Percentiles rank a stretch among this genome's conserved stretches.
Evolutionary conservation across 1,140 invertebrate genomes (phyloP).

Genomic region (Drosophila rufa): DNA sequence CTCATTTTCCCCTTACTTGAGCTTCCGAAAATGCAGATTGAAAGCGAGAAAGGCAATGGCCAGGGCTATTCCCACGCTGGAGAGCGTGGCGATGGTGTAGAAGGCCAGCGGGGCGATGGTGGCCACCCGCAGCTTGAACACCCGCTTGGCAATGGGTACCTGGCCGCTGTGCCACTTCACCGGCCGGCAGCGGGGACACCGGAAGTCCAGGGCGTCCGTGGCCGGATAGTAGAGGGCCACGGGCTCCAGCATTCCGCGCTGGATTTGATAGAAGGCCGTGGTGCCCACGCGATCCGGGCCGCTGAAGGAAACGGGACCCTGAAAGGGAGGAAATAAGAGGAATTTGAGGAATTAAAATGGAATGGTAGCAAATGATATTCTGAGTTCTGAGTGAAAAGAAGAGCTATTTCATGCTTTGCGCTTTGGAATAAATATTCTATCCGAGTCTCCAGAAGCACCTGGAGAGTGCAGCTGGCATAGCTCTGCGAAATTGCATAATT

Average conservation of each 20-base stretch:
- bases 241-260: constrained; percentile 89
- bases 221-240: constrained; percentile 92
- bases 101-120: constrained; percentile 92
- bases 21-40: constrained; percentile 94
- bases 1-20: constrained; percentile 88
- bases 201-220: constrained; percentile 88
- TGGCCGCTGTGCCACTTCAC: constrained; percentile 91
- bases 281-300: constrained; percentile 94
- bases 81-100: constrained; percentile 89
- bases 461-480: no score
- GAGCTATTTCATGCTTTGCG: neutral
- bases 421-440: neutral
- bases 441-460: no score
- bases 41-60: constrained; percentile 93
- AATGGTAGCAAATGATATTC: neutral
- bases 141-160: constrained; percentile 91
- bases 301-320: constrained; percentile 95
- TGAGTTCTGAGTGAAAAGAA: neutral
- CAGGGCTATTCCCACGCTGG: constrained; percentile 91
- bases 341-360: neutral
- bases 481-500: neutral
- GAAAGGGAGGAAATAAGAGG: neutral
- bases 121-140: constrained; percentile 89
- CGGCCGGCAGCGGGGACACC: constrained; percentile 89
- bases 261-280: constrained; percentile 93